Conservation (phyloP, 2,113 vertebrate species). For the Hyperopisus bebe region DNA sequence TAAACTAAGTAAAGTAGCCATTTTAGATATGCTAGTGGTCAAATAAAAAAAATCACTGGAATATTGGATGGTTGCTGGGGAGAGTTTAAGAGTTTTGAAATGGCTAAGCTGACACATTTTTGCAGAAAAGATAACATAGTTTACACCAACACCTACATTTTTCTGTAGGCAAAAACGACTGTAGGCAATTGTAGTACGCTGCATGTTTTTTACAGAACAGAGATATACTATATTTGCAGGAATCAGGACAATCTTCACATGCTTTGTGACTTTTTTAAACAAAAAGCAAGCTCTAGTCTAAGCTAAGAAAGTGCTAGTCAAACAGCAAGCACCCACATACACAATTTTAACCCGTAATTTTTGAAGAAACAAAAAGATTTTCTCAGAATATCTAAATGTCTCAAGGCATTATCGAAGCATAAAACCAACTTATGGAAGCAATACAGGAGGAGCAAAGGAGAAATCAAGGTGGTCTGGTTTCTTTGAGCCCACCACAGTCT, state of each 20-base stretch:
- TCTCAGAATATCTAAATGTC: not conserved
- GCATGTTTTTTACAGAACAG: not conserved
- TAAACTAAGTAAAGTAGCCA: not conserved
- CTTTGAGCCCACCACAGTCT: not conserved
- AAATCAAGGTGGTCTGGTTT: not conserved
- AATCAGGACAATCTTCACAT: not conserved
- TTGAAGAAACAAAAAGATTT: not conserved
- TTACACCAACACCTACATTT: not conserved
- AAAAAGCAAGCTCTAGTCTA: no score
- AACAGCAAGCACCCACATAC: not conserved
- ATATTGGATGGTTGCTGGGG: not conserved
- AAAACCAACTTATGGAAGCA: not conserved
- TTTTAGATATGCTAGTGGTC: not conserved
- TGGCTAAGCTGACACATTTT: not conserved
- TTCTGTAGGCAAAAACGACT: not conserved
- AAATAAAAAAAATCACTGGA: not conserved
- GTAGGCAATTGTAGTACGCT: not conserved
- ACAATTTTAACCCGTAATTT: not conserved
- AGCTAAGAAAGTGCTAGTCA: no score
- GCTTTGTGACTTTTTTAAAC: not conserved
- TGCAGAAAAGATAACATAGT: not conserved
- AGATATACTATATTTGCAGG: not conserved
- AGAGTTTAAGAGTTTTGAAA: not conserved
- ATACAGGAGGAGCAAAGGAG: not conserved
- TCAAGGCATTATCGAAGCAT: not conserved